These are phyloP conservation scores for Unio pictorum DNA, from an alignment of 2,888 invertebrate genomes.

Conservation along the genomic window DNA sequence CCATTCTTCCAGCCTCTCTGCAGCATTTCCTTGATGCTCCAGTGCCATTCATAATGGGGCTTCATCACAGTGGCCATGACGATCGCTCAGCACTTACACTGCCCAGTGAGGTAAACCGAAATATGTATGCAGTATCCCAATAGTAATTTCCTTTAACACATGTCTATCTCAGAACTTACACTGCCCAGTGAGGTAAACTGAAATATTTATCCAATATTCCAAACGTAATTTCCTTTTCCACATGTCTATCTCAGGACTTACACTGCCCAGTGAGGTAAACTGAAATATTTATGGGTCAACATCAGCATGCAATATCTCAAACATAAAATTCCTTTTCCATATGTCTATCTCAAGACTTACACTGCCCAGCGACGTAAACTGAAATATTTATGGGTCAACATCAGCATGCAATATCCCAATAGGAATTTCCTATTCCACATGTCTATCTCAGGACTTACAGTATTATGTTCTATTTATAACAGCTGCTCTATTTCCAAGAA, in stretches of 20 bases:
- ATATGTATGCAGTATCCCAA: background rate
- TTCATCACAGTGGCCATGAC: slow-evolving; percentile 72
- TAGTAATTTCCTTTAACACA: too few species aligned
- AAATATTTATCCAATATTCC: background rate
- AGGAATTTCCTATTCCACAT: too few species aligned
- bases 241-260: slow-evolving; percentile 36
- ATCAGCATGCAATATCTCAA: background rate
- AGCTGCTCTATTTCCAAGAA: too few species aligned
- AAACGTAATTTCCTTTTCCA: too few species aligned
- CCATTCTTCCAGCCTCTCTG: slow-evolving; percentile 88
- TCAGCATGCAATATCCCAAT: background rate
- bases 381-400: background rate
- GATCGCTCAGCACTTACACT: slow-evolving; percentile 54
- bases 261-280: slow-evolving; percentile 63
- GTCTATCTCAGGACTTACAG: background rate
- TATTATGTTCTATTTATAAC: too few species aligned
- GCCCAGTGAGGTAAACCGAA: slow-evolving; percentile 61
- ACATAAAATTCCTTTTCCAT: too few species aligned
- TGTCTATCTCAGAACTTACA: slow-evolving; percentile 37
- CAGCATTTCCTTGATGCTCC: slow-evolving; percentile 97
- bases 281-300: slow-evolving; percentile 1
- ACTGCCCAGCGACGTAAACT: slow-evolving; percentile 62
- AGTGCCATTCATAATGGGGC: slow-evolving; percentile 98
- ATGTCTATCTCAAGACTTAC: slow-evolving; percentile 37
- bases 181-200: slow-evolving; percentile 63